Percentiles rank a stretch among this genome's conserved stretches.
Conservation (phyloP, 2,797 vertebrate species). For the Crossoptilon crossoptilon region DNA sequence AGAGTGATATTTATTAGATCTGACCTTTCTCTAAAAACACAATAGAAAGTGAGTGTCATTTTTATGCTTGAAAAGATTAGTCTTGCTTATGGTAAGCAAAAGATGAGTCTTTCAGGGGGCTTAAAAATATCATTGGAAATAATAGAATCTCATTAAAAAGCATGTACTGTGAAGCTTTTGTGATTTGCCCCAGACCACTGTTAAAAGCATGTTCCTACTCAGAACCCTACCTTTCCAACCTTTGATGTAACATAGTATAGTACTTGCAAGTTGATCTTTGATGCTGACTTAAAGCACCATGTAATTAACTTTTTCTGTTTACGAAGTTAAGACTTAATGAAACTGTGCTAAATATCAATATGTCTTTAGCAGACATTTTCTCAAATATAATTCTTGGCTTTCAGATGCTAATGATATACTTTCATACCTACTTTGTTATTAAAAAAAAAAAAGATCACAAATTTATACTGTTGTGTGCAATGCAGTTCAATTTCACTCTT, state of each 20-base stretch:
- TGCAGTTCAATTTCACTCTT: background rate
- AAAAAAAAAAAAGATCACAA: background rate
- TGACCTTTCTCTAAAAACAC: slow-evolving; percentile 38
- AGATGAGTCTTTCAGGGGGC: background rate
- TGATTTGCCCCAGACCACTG: slow-evolving; percentile 45
- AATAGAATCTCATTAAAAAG: slow-evolving; percentile 75
- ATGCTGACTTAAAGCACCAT: slow-evolving; percentile 42
- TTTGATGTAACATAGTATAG: background rate
- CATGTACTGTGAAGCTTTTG: slow-evolving; percentile 18
- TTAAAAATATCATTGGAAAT: slow-evolving; percentile 63
- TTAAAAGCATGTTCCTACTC: slow-evolving; percentile 49
- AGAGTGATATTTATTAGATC: slow-evolving; percentile 45
- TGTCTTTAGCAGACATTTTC: slow-evolving; percentile 11
- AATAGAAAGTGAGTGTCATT: slow-evolving; percentile 43
- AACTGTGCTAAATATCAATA: slow-evolving; percentile 68
- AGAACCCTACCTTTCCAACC: slow-evolving; percentile 25
- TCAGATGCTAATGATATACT: slow-evolving; percentile 14
- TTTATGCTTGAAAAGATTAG: slow-evolving; percentile 54
- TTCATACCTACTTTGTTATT: background rate
- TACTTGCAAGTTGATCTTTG: slow-evolving; percentile 62
- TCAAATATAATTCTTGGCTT: background rate
- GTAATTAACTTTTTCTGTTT: slow-evolving; percentile 72
- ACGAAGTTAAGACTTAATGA: slow-evolving; percentile 70
- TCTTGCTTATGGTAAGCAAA: slow-evolving; percentile 68
- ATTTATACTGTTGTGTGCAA: background rate